Evolutionary conservation across 2,888 invertebrate species (phyloP).

Genomic region (Macrophya annulata): DNA sequence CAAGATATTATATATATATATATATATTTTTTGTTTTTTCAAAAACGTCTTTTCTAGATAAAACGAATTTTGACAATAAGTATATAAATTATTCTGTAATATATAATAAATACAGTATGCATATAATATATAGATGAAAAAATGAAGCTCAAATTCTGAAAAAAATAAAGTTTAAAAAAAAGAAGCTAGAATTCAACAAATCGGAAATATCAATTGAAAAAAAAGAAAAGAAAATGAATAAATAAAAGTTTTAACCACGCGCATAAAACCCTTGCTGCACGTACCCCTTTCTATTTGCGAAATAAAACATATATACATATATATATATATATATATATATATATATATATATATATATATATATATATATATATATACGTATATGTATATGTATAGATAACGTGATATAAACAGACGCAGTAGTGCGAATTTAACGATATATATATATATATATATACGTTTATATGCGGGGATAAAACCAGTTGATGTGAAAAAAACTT

Average conservation of each 20-base stretch:
- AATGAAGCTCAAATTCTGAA: neutral
- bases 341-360: too few species aligned
- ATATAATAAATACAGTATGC: too few species aligned
- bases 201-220: neutral
- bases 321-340: too few species aligned
- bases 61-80: too few species aligned
- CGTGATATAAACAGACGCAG: neutral
- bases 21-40: too few species aligned
- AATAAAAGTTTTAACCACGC: conserved; percentile 18
- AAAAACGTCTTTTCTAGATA: too few species aligned
- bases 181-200: neutral
- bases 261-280: neutral
- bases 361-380: too few species aligned
- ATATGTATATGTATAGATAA: neutral
- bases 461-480: neutral
- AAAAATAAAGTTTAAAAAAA: neutral
- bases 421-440: conserved; percentile 1
- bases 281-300: neutral
- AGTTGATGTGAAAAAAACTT: conserved; percentile 23
- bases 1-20: too few species aligned
- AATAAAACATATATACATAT: neutral
- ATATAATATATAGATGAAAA: neutral
- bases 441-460: neutral
- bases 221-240: neutral
- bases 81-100: too few species aligned